Percentiles rank a stretch among this genome's conserved stretches.
Conservation (phyloP, 2,113 vertebrate genomes). For the Bufo bufo region DNA sequence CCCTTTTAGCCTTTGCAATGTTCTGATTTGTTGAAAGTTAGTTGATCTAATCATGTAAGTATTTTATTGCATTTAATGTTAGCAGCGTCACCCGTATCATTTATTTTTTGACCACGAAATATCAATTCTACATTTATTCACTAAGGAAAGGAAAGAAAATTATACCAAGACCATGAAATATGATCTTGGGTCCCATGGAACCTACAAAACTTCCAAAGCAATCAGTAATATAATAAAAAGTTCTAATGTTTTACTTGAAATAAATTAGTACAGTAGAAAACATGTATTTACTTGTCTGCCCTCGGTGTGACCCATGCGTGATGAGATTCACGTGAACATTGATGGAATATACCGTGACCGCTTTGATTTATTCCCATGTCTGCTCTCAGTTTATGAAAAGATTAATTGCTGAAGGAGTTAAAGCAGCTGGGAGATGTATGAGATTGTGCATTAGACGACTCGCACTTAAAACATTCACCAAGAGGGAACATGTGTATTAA, state of each 20-base stretch:
- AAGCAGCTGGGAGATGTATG: slow-evolving; percentile 1
- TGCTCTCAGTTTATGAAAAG: background rate
- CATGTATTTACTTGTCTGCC: background rate
- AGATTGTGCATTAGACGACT: background rate
- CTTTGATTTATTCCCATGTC: background rate
- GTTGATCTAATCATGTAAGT: background rate
- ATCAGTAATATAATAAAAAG: background rate
- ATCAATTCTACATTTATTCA: background rate
- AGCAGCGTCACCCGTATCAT: background rate
- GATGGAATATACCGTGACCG: background rate
- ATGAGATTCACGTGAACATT: background rate
- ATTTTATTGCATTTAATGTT: background rate
- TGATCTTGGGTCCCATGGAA: background rate
- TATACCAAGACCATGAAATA: background rate
- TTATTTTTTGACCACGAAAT: background rate
- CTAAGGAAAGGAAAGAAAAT: slow-evolving; percentile 1
- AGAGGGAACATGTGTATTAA: background rate
- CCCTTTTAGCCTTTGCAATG: too few species aligned
- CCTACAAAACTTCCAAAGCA: background rate
- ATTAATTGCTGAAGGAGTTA: slow-evolving; percentile 16
- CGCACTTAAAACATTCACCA: background rate
- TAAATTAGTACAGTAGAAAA: background rate
- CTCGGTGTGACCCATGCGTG: background rate
- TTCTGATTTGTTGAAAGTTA: background rate
- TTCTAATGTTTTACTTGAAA: background rate